These are phyloP conservation scores for Drosophila navojoa DNA, from an alignment of 1,140 invertebrate genomes.

Conservation along the genomic window DNA sequence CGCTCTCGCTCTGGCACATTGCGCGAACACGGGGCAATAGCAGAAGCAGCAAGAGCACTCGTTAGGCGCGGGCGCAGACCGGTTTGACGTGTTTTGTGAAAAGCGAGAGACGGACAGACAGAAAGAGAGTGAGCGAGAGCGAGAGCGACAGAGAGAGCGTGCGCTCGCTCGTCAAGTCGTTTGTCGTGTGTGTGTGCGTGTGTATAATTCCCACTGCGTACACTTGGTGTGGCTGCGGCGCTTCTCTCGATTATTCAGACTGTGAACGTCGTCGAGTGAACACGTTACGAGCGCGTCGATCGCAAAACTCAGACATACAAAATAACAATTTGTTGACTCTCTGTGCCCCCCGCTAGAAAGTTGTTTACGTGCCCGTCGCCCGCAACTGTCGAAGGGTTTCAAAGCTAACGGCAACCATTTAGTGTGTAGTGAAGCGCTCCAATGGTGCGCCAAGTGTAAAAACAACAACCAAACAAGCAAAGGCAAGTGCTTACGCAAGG, in stretches of 20 bases:
- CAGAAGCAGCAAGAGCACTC: constrained; percentile 7
- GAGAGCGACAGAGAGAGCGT: constrained; percentile 1
- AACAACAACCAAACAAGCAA: not conserved
- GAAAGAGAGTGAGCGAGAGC: constrained; percentile 10
- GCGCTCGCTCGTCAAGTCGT: not conserved
- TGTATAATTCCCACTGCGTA: constrained; percentile 61
- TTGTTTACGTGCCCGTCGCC: constrained; percentile 36
- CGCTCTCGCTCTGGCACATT: constrained; percentile 21
- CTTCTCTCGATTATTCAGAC: constrained; percentile 77
- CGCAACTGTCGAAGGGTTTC: constrained; percentile 10
- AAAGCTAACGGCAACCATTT: constrained; percentile 30
- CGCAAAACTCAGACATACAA: constrained; percentile 28
- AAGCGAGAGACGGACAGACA: constrained; percentile 23
- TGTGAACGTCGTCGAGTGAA: constrained; percentile 82
- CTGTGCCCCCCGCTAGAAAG: constrained; percentile 33
- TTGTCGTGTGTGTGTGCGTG: constrained; percentile 13
- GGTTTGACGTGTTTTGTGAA: constrained; percentile 52
- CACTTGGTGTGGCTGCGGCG: constrained; percentile 68
- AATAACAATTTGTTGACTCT: constrained; percentile 1
- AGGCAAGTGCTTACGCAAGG: constrained; percentile 21
- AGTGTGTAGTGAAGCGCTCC: constrained; percentile 49
- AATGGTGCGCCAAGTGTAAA: constrained; percentile 63
- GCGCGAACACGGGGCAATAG: not conserved
- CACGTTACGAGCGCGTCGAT: constrained; percentile 73
- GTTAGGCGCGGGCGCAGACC: constrained; percentile 28